phyloP scores from a whole-genome alignment of 2,888 invertebrate genomes.

The Fragum whitleyi region DNA sequence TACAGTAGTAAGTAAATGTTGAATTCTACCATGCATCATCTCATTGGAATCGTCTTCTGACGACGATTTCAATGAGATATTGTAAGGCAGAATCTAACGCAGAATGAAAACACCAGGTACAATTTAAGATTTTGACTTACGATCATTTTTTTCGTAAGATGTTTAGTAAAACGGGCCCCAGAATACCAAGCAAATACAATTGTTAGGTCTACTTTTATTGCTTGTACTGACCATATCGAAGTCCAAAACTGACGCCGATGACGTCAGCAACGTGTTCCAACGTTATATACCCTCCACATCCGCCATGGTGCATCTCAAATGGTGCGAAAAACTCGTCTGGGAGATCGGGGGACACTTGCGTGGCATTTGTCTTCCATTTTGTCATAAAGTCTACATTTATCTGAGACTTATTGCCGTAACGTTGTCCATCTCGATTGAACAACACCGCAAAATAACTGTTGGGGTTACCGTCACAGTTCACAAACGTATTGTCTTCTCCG shows the following conservation, averaged over 20 bases:
- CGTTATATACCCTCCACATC: constrained; percentile 62
- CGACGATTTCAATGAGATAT: too few relatives aligned
- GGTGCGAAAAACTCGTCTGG: constrained; percentile 44
- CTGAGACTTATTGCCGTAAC: not conserved
- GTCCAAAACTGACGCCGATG: constrained; percentile 56
- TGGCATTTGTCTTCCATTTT: constrained; percentile 46
- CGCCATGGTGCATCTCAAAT: constrained; percentile 63
- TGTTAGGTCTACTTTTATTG: not conserved
- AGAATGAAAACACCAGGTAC: too few relatives aligned
- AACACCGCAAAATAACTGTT: constrained; percentile 13
- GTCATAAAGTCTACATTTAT: constrained; percentile 23
- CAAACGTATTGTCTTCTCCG: constrained; percentile 41
- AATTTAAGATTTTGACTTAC: too few relatives aligned
- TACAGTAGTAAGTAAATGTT: too few relatives aligned
- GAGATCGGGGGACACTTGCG: constrained; percentile 18
- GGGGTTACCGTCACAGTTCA: constrained; percentile 51
- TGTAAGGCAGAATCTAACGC: too few relatives aligned
- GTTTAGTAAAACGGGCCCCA: too few relatives aligned
- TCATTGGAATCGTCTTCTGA: too few relatives aligned
- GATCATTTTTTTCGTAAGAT: too few relatives aligned
- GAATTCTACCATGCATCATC: too few relatives aligned
- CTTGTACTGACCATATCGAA: constrained; percentile 51
- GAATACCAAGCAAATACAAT: not conserved
- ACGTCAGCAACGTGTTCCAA: constrained; percentile 44
- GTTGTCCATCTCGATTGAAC: not conserved